A percentile compares a stretch with the other conserved stretches of the same genome.
These are phyloP conservation scores for Spodoptera frugiperda DNA, from an alignment of 1,140 invertebrate genomes.

Conservation along the genomic window DNA sequence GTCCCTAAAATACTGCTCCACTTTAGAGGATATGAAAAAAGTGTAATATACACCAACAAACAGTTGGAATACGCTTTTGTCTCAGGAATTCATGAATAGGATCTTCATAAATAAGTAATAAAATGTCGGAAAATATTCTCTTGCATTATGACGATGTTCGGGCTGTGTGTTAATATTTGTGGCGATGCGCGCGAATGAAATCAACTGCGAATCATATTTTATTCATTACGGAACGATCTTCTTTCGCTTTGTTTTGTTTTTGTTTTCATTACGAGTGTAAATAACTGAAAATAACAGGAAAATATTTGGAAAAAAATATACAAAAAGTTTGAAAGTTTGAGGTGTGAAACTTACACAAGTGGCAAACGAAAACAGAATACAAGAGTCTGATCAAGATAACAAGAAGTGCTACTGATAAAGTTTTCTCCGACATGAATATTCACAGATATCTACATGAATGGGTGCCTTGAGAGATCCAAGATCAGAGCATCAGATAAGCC, in stretches of 20 bases:
- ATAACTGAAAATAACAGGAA: too few relatives aligned
- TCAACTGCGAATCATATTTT: conserved; percentile 17
- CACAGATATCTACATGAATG: conserved; percentile 42
- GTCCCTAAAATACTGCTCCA: conserved; percentile 16
- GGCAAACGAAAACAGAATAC: background rate
- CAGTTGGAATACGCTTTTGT: conserved; percentile 38
- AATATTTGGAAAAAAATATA: background rate
- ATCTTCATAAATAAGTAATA: conserved; percentile 45
- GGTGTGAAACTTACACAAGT: background rate
- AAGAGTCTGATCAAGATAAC: conserved; percentile 41
- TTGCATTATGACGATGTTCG: background rate
- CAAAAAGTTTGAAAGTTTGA: background rate
- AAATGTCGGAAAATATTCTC: conserved; percentile 32
- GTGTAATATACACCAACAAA: conserved; percentile 32
- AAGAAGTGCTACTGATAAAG: conserved; percentile 25
- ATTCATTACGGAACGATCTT: background rate
- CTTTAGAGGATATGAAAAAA: conserved; percentile 24
- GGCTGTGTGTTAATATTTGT: conserved; percentile 26
- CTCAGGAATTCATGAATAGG: conserved; percentile 46
- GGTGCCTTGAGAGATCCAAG: conserved; percentile 41
- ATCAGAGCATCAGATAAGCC: conserved; percentile 30
- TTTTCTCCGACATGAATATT: conserved; percentile 39
- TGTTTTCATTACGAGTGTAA: too few relatives aligned
- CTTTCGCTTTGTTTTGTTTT: background rate
- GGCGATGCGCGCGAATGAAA: background rate